Evolutionary conservation across 2,888 invertebrate genomes (phyloP).

Genomic region (Cyclophora punctaria): DNA sequence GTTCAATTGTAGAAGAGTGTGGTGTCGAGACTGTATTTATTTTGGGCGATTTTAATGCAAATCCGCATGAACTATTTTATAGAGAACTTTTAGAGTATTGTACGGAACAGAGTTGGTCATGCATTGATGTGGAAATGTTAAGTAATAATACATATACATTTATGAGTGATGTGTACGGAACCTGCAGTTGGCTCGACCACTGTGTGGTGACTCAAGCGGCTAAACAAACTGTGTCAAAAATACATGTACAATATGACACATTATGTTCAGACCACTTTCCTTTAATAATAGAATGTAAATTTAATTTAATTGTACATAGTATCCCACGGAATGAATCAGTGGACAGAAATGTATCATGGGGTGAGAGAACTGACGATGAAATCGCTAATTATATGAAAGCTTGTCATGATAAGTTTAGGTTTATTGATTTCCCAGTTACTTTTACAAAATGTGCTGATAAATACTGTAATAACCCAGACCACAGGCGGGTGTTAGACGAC

Average conservation of each 20-base stretch:
- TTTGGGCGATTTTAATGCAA: too few species aligned
- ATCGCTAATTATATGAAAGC: background rate
- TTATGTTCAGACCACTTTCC: constrained; percentile 16
- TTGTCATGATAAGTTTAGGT: background rate
- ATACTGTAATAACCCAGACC: constrained; percentile 5
- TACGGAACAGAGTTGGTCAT: background rate
- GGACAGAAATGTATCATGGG: constrained; percentile 3
- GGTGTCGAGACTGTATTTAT: background rate
- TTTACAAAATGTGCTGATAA: constrained; percentile 1
- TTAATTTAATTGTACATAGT: constrained; percentile 1
- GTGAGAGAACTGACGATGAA: constrained; percentile 1
- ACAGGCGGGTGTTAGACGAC: constrained; percentile 8
- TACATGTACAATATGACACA: constrained; percentile 5
- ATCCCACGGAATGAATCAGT: background rate
- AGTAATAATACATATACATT: constrained; percentile 1
- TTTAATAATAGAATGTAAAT: constrained; percentile 5
- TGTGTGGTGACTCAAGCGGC: constrained; percentile 5
- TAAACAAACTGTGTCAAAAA: background rate
- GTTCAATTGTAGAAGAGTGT: constrained; percentile 4
- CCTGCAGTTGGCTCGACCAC: constrained; percentile 5
- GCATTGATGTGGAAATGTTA: background rate
- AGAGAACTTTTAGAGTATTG: background rate
- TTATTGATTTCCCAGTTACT: constrained; percentile 3
- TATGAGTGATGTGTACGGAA: constrained; percentile 2
- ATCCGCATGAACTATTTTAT: too few species aligned